phyloP scores from a whole-genome alignment of 1,140 invertebrate species.

The Drosophila equinoxialis region DNA sequence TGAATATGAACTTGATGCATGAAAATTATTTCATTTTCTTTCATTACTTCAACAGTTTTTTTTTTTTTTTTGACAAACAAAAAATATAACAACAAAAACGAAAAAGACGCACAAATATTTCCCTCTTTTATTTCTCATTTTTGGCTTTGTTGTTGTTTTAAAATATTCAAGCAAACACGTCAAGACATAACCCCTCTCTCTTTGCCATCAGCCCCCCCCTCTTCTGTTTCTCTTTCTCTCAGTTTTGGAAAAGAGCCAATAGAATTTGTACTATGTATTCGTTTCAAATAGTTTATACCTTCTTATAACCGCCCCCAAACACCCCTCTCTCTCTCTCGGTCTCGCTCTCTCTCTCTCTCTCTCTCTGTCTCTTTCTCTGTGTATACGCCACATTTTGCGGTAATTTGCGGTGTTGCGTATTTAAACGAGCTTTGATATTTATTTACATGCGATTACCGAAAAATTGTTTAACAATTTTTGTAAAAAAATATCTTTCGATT shows the following conservation, averaged over 20 bases:
- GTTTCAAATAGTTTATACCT: conserved; percentile 64
- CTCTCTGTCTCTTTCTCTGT: not conserved
- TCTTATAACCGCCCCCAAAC: not conserved
- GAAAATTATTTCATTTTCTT: conserved; percentile 51
- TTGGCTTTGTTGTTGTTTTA: conserved; percentile 49
- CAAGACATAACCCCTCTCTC: conserved; percentile 35
- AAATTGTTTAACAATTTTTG: conserved; percentile 46
- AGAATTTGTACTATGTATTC: conserved; percentile 68
- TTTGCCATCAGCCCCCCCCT: not conserved
- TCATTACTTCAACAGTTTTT: conserved; percentile 64
- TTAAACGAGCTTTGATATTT: conserved; percentile 71
- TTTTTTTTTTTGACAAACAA: conserved; percentile 54
- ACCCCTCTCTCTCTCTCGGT: no score
- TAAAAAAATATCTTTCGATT: conserved; percentile 6
- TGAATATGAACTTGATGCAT: conserved; percentile 65
- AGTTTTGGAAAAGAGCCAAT: conserved; percentile 55
- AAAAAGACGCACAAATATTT: conserved; percentile 23
- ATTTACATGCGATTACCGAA: conserved; percentile 64
- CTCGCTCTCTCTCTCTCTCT: no score
- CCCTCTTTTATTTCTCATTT: not conserved
- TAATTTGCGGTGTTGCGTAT: conserved; percentile 52
- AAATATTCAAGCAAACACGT: conserved; percentile 73
- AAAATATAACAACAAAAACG: conserved; percentile 17
- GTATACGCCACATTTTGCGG: conserved; percentile 3
- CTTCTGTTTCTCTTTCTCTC: conserved; percentile 19